Evolutionary conservation across 1,140 invertebrate genomes (phyloP), one percentile per base, ranked within the genome.

Genomic region (Thalassaphorura encarpata): DNA sequence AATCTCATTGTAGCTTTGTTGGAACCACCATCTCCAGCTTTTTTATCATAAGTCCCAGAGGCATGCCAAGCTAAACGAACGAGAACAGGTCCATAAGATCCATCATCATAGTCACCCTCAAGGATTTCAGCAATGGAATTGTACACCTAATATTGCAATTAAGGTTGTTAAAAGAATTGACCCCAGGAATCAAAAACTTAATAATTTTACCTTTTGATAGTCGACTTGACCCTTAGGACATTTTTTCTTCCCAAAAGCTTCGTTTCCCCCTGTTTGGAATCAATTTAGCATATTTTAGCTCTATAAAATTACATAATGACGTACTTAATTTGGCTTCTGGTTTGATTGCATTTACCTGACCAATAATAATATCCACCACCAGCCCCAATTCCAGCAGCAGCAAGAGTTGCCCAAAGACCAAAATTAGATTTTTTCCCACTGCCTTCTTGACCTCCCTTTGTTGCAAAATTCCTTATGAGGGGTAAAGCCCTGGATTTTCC

Each of bases 41-140:
- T 33, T 31, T 61, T 61, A 33, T 61, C 60, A 46, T 57, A 61
- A 21, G 60, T 61, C 23, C 60, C 60, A 19, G 60, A 57, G 48
- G 51, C 45, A 42, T 61, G 60, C 60, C 60, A 61, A 5, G 54
- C 54, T 11, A 61, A 40, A 13, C 60, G 49, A 13, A 61, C 46
- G 27, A 57, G 51, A 26, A 61, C 55, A 26, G 60, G 60, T 16
- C 60, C 60, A 29, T 61, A 61, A 19, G 50, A 53, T 5, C 60
- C 60, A 41, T 57, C 55, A 39, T 61, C 60, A 28, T 61, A 61
- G 31, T 61, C 56, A 16, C 45, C 59, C 3, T 57, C 54, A 24
- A 61, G 52, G 26, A 58, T 61, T 33, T 42, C 47, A 18, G 60
- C 60, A 46, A 61, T 61, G 29, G 50, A 52, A 58, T 61, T 31